Percentiles rank a stretch among this genome's conserved stretches.
These are phyloP conservation scores for Tyrannus savana DNA, from an alignment of 2,113 vertebrate genomes.

Conservation along the genomic window DNA sequence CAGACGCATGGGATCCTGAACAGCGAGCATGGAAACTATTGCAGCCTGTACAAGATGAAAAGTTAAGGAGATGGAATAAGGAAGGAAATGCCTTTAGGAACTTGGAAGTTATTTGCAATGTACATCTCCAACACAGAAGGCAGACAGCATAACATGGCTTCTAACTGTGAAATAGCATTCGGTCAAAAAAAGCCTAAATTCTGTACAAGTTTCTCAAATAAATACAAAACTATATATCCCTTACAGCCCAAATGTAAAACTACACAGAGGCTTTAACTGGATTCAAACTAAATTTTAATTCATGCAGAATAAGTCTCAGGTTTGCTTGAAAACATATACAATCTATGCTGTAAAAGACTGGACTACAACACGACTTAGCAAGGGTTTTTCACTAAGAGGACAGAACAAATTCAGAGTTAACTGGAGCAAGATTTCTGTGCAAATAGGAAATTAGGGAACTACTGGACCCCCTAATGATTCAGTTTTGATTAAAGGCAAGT, in stretches of 20 bases:
- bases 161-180: not conserved
- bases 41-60: not conserved
- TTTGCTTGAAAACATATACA: not conserved
- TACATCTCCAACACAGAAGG: not conserved
- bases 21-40: not conserved
- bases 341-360: not conserved
- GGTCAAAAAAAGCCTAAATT: not conserved
- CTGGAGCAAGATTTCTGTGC: accelerated
- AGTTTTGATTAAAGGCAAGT: not conserved
- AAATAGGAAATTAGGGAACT: not conserved
- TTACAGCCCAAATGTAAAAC: not conserved
- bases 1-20: not conserved
- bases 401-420: not conserved
- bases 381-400: not conserved
- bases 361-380: accelerated
- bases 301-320: not conserved
- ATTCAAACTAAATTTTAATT: not conserved
- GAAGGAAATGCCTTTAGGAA: not conserved
- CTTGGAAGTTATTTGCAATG: not conserved
- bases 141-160: not conserved
- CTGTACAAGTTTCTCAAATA: not conserved
- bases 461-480: not conserved
- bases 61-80: not conserved
- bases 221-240: not conserved
- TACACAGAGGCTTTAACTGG: not conserved